These are phyloP conservation scores for Mohoua ochrocephala DNA, from an alignment of 2,113 vertebrate species.

Conservation along the genomic window DNA sequence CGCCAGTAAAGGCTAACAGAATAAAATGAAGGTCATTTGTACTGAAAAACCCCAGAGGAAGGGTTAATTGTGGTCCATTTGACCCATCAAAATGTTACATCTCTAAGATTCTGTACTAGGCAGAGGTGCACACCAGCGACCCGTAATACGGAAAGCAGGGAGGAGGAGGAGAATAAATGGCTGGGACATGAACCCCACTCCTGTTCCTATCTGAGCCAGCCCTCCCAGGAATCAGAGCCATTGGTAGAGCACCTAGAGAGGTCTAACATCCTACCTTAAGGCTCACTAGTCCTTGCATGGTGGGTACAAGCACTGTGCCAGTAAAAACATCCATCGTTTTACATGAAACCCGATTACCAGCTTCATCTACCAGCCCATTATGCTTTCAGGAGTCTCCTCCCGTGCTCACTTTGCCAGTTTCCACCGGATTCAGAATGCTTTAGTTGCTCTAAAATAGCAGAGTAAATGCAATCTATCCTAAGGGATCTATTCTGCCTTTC, in stretches of 20 bases:
- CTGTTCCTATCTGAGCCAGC: background rate
- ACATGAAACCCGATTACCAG: background rate
- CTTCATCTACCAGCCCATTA: background rate
- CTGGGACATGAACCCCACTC: background rate
- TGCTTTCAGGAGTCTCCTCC: background rate
- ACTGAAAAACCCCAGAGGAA: background rate
- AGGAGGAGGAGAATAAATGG: background rate
- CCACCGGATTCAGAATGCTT: background rate
- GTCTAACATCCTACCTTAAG: background rate
- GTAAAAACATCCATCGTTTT: background rate
- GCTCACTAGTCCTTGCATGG: background rate
- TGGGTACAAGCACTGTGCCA: background rate
- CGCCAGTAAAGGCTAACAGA: background rate
- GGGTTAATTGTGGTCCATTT: background rate
- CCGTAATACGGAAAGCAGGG: background rate
- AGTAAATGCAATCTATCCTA: background rate
- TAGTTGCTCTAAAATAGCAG: background rate
- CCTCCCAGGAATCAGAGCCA: background rate
- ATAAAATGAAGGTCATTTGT: background rate
- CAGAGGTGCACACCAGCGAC: background rate
- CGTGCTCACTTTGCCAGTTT: constrained; percentile 5
- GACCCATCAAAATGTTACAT: background rate
- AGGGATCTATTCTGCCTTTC: background rate
- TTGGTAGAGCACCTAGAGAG: background rate
- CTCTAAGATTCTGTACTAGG: background rate